Base-by-base conservation (phyloP, 1,140 invertebrate genomes). In the Aethina tumida region DNA sequence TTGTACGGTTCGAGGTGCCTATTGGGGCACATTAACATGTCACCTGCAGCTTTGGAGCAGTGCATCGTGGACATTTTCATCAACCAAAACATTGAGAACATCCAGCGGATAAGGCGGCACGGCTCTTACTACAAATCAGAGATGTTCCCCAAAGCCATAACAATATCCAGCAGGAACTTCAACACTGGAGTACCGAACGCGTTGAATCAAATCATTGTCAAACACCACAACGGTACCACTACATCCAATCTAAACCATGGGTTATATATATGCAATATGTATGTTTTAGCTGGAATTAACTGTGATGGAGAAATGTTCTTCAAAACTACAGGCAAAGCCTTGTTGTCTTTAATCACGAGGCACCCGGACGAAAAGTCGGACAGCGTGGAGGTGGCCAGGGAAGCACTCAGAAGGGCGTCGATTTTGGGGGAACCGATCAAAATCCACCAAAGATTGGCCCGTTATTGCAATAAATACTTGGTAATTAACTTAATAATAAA, bases 231-330 rank as follows among this genome's bases (percentile, higher is more conserved):
- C 34, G 52, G 55, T 58, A 57, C 2, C 2, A 0, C 30, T 6
- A 9, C 9, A 16, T n/a, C 10, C 2, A 32, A 32, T 14, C 7
- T 14, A 7, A 21, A 22, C 17, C 12, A 9, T n/a, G 24, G 9
- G 12, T 31, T 27, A 6, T n/a, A 30, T 8, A 22, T 34, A 35
- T n/a, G n/a, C n/a, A n/a, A n/a, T n/a, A n/a, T n/a, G n/a, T n/a
- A 30, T 22, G 24, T 40, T 46, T 32, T 40, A 79, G 77, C 69
- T 50, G 70, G 68, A 28, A 70, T 77, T 43, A 73, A 78, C 50
- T 76, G 79, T 51, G 76, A 78, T 29, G 70, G 78, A 6, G 76
- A 77, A 57, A 73, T 77, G 35, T 79, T 79, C 54, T 75, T 81
- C 47, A 73, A 73, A 50, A 75, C 73, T 5, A 53, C 80, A 50